A percentile compares a stretch with the other conserved stretches of the same genome.
phyloP scores from a whole-genome alignment of 2,888 invertebrate species.

The Parapristionchus giblindavisi region DNA sequence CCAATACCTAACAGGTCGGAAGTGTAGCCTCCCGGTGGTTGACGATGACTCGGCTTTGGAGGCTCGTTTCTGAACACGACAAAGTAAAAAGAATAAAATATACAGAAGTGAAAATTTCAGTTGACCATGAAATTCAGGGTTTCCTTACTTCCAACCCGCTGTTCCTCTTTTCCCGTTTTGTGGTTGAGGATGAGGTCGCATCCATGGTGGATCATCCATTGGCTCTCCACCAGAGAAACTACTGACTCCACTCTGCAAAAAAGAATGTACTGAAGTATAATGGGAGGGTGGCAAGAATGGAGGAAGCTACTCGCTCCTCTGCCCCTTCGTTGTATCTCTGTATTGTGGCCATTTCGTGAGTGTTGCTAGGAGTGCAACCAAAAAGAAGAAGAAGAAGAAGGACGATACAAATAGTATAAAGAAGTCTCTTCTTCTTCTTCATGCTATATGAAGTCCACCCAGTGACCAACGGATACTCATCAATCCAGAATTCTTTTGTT shows the following conservation, averaged over 20 bases:
- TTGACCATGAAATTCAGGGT: neutral
- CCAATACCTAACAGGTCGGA: conserved; percentile 21
- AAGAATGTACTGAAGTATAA: neutral
- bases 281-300: too few relatives aligned
- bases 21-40: conserved; percentile 18
- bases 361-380: too few relatives aligned
- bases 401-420: too few relatives aligned
- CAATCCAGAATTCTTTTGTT: too few relatives aligned
- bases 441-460: too few relatives aligned
- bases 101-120: neutral
- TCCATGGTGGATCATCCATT: conserved; percentile 38
- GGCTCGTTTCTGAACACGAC: conserved; percentile 15
- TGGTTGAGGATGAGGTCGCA: conserved; percentile 36
- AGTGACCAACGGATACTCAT: too few relatives aligned
- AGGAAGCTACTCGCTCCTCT: too few relatives aligned
- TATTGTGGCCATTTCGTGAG: too few relatives aligned
- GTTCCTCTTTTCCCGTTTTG: conserved; percentile 37
- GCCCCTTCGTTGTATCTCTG: too few relatives aligned
- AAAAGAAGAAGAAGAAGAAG: too few relatives aligned
- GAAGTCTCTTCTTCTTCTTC: too few relatives aligned
- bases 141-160: conserved; percentile 22
- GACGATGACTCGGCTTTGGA: conserved; percentile 8
- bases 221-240: neutral
- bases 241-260: conserved; percentile 20
- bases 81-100: neutral